These are phyloP conservation scores for Sardinella longiceps DNA, from an alignment of 2,797 vertebrate species.

Conservation along the genomic window DNA sequence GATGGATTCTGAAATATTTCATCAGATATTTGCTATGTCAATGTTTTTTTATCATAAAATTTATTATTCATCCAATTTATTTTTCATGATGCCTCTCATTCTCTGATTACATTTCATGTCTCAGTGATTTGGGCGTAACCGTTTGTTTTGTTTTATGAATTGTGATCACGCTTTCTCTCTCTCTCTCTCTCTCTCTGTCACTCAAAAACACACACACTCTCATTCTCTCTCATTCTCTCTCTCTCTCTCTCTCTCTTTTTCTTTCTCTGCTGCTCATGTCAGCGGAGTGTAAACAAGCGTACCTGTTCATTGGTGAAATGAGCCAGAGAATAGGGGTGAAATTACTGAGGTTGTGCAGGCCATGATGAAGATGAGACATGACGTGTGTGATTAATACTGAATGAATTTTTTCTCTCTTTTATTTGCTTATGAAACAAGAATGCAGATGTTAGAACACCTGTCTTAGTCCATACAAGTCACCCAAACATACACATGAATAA, in stretches of 20 bases:
- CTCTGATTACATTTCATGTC: conserved; percentile 6
- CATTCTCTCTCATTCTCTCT: not conserved
- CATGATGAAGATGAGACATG: not conserved
- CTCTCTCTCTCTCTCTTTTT: not conserved
- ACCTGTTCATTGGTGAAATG: conserved; percentile 39
- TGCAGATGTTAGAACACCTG: conserved; percentile 21
- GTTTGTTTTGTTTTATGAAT: conserved; percentile 10
- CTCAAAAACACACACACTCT: too few species aligned
- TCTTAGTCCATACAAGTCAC: not conserved
- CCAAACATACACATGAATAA: conserved; percentile 19
- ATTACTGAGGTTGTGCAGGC: not conserved
- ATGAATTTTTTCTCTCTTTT: not conserved
- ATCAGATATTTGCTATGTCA: not conserved
- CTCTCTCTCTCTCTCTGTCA: not conserved
- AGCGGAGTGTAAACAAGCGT: conserved; percentile 32
- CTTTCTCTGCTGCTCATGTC: not conserved
- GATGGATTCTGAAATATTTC: not conserved
- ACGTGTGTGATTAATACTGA: conserved; percentile 1
- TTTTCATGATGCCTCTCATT: not conserved
- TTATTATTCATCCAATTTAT: conserved; percentile 16
- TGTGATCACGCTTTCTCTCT: not conserved
- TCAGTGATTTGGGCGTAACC: not conserved
- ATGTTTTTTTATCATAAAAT: not conserved
- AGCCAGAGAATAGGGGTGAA: conserved; percentile 9
- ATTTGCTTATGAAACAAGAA: not conserved